Conservation (phyloP, 2,888 invertebrate genomes). For the Andrena fulva region DNA sequence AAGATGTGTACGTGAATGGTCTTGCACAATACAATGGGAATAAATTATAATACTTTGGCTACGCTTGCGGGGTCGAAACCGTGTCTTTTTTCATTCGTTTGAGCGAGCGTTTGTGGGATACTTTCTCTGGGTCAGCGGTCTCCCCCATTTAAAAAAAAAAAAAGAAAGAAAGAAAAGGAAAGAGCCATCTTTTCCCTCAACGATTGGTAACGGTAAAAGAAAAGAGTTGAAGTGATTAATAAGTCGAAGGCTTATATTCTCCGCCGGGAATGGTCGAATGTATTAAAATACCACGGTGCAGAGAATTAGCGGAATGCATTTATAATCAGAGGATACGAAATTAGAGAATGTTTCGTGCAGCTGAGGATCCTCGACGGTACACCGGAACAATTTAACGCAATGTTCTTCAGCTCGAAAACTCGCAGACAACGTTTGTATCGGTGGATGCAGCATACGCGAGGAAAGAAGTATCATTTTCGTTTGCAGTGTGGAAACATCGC, state of each 20-base stretch:
- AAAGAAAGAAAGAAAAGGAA: conserved; percentile 39
- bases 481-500: conserved; percentile 53
- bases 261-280: conserved; percentile 70
- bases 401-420: conserved; percentile 53
- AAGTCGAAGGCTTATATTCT: conserved; percentile 63
- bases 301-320: conserved; percentile 72
- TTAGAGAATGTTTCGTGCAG: conserved; percentile 42
- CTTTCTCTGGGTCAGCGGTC: conserved; percentile 68
- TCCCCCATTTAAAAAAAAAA: conserved; percentile 68
- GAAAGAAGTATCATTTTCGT: conserved; percentile 45
- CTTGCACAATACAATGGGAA: conserved; percentile 84
- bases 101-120: conserved; percentile 70
- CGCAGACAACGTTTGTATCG: conserved; percentile 44
- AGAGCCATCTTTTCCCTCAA: conserved; percentile 72
- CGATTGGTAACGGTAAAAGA: conserved; percentile 72
- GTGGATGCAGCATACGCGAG: conserved; percentile 53
- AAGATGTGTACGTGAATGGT: conserved; percentile 83
- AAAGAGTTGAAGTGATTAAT: conserved; percentile 58
- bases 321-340: conserved; percentile 48
- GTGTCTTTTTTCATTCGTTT: conserved; percentile 71
- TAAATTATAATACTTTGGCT: conserved; percentile 85
- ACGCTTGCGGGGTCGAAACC: conserved; percentile 82
- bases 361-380: conserved; percentile 11
- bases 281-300: conserved; percentile 63
- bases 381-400: conserved; percentile 46